Conservation (phyloP, 2,888 invertebrate species). For the Gymnocheta viridis region DNA sequence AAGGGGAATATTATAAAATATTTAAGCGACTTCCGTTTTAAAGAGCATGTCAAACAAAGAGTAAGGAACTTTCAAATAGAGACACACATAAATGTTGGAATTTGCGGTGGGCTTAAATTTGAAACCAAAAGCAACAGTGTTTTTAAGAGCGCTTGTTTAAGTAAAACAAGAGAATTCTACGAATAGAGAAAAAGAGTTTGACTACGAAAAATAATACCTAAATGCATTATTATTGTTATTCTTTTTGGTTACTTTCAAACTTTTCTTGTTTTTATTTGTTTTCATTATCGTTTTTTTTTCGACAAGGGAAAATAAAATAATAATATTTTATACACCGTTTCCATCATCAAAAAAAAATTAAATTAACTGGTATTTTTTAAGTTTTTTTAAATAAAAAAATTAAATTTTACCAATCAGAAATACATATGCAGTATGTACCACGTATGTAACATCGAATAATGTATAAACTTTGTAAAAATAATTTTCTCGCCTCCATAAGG, state of each 20-base stretch:
- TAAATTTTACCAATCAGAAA: too few species aligned
- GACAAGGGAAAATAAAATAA: constrained; percentile 39
- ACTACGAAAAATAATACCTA: background rate
- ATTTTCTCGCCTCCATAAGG: too few species aligned
- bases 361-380: too few species aligned
- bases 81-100: background rate
- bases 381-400: too few species aligned
- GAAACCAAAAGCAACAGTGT: constrained; percentile 55
- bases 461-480: too few species aligned
- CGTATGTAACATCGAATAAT: too few species aligned
- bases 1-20: constrained; percentile 46
- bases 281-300: constrained; percentile 9
- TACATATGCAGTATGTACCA: too few species aligned
- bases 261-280: background rate
- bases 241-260: background rate
- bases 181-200: background rate
- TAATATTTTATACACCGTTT: background rate
- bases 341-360: too few species aligned
- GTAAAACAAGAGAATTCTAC: background rate
- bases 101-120: background rate
- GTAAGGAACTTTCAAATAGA: background rate
- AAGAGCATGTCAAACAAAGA: constrained; percentile 31
- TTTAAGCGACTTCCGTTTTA: constrained; percentile 57
- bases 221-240: constrained; percentile 11
- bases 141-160: constrained; percentile 40